Percentiles rank a stretch among this genome's conserved stretches.
phyloP scores from a whole-genome alignment of 2,888 invertebrate species.

The Rotaria sp. region DNA sequence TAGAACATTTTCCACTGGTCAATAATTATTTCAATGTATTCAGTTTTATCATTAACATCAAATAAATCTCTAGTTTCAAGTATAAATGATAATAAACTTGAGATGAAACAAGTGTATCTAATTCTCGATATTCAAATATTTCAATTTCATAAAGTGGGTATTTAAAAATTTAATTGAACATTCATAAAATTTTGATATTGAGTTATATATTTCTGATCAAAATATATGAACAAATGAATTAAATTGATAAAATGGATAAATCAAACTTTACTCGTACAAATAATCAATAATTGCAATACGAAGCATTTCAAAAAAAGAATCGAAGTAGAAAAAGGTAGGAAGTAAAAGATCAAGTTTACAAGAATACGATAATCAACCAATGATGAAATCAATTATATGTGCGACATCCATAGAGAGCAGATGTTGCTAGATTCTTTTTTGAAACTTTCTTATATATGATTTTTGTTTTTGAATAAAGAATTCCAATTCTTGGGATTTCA shows the following conservation, averaged over 20 bases:
- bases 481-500: too few species aligned
- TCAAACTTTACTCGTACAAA: slow-evolving; percentile 75
- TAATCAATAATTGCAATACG: too few species aligned
- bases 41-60: slow-evolving; percentile 82
- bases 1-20: background rate
- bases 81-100: slow-evolving; percentile 91
- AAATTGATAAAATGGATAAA: slow-evolving; percentile 82
- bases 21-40: slow-evolving; percentile 91
- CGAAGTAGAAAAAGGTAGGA: too few species aligned
- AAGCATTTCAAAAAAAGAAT: too few species aligned
- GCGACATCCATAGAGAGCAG: too few species aligned
- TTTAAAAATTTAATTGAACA: slow-evolving; percentile 28
- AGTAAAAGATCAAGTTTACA: too few species aligned
- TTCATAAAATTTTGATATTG: slow-evolving; percentile 81
- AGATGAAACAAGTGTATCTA: slow-evolving; percentile 91
- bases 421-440: too few species aligned
- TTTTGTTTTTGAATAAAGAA: too few species aligned
- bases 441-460: too few species aligned
- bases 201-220: slow-evolving; percentile 97
- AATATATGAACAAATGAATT: slow-evolving; percentile 90
- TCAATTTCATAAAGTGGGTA: slow-evolving; percentile 91
- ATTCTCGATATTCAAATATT: slow-evolving; percentile 73
- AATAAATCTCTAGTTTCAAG: slow-evolving; percentile 87
- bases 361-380: too few species aligned
- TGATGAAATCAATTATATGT: too few species aligned